phyloP scores from a whole-genome alignment of 2,113 vertebrate genomes.

The Mobula birostris region DNA sequence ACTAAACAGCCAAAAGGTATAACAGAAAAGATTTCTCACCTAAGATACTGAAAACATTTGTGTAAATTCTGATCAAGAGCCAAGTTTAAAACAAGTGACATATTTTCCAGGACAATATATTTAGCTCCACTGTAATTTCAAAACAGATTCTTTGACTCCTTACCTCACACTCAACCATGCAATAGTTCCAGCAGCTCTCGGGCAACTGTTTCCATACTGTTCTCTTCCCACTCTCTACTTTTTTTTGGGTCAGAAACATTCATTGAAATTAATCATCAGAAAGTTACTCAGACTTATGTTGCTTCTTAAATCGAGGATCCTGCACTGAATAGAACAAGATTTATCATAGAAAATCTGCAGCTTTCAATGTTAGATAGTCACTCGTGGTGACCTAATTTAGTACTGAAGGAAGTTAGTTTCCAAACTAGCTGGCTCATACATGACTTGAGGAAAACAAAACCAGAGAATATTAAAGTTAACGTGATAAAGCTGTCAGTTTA shows the following conservation, averaged over 20 bases:
- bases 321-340: not conserved
- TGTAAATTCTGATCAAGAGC: not conserved
- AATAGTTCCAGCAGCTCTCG: not conserved
- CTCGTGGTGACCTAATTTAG: not conserved
- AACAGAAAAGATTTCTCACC: not conserved
- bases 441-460: not conserved
- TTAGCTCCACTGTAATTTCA: not conserved
- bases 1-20: not conserved
- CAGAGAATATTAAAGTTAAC: slow-evolving; percentile 1
- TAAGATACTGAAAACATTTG: slow-evolving; percentile 21
- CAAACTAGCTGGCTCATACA: not conserved
- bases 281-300: not conserved
- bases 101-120: slow-evolving; percentile 4
- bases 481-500: slow-evolving; percentile 26
- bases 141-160: not conserved
- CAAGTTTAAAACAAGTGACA: not conserved
- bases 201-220: not conserved
- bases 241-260: slow-evolving; percentile 19
- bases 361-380: not conserved
- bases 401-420: slow-evolving; percentile 21
- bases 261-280: not conserved
- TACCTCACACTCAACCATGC: slow-evolving; percentile 22
- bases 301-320: slow-evolving; percentile 9
- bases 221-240: slow-evolving; percentile 7
- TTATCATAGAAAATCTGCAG: not conserved